These are phyloP conservation scores for Pipistrellus nathusii DNA, from an alignment of 2,797 vertebrate genomes.

Conservation along the genomic window DNA sequence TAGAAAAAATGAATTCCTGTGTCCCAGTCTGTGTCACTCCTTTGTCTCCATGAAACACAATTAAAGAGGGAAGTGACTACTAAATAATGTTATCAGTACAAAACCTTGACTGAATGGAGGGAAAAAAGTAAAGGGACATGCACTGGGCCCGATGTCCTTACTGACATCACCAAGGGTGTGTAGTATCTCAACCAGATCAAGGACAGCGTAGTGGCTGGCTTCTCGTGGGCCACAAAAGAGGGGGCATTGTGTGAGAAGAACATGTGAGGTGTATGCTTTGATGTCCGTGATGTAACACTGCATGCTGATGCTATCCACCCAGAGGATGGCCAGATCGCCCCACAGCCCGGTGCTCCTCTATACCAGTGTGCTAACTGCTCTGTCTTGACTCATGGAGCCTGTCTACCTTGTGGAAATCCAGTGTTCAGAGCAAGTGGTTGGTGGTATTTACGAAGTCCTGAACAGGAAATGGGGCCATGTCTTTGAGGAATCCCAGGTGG, in stretches of 20 bases:
- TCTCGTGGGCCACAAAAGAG: constrained; percentile 80
- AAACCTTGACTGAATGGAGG: not conserved
- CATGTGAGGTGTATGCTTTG: constrained; percentile 94
- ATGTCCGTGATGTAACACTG: constrained; percentile 96
- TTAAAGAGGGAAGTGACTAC: not conserved
- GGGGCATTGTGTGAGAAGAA: constrained; percentile 97
- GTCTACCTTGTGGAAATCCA: constrained; percentile 97
- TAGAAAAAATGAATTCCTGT: not conserved
- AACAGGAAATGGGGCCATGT: constrained; percentile 95
- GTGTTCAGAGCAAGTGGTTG: constrained; percentile 94
- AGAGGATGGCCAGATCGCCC: constrained; percentile 97
- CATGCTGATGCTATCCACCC: constrained; percentile 97
- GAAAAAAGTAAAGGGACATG: too few species aligned
- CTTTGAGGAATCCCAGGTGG: constrained; percentile 93
- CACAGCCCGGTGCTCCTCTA: constrained; percentile 83
- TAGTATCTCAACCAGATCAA: too few species aligned
- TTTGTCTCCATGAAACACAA: not conserved
- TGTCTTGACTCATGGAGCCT: constrained; percentile 95
- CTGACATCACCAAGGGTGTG: too few species aligned
- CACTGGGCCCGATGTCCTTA: too few species aligned
- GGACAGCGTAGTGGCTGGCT: too few species aligned
- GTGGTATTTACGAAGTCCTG: constrained; percentile 96
- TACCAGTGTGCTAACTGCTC: constrained; percentile 94
- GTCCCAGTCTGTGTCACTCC: not conserved
- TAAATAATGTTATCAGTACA: not conserved